Evolutionary conservation across 2,113 vertebrate species (phyloP).

Genomic region (Oncorhynchus nerka): DNA sequence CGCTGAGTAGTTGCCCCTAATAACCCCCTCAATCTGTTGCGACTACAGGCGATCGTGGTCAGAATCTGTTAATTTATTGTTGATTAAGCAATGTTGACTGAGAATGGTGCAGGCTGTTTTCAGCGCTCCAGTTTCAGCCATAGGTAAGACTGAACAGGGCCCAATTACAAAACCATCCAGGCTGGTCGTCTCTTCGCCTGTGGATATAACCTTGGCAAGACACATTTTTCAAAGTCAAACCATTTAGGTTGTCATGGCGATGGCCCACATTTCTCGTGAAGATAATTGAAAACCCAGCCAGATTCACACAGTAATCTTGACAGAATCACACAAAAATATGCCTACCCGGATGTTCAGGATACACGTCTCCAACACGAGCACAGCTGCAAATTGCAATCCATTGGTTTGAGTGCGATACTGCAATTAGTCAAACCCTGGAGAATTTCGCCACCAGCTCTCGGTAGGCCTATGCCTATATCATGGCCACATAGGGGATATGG

Average conservation of each 20-base stretch:
- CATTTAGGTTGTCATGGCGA: slow-evolving; percentile 6
- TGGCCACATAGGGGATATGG: neutral
- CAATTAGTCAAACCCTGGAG: neutral
- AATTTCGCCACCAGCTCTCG: neutral
- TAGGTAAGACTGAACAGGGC: neutral
- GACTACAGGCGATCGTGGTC: neutral
- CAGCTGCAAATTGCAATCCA: no score
- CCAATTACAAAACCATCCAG: neutral
- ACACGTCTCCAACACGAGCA: neutral
- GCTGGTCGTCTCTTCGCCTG: neutral
- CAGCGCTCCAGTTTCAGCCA: neutral
- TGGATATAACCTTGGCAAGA: slow-evolving; percentile 10
- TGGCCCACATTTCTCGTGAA: neutral
- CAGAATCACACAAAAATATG: neutral
- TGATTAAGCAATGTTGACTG: neutral
- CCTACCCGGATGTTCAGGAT: neutral
- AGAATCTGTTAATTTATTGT: neutral
- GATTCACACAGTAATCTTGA: neutral
- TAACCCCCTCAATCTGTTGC: no score
- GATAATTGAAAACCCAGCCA: neutral
- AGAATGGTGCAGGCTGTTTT: neutral
- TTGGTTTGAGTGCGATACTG: neutral
- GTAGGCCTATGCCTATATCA: neutral
- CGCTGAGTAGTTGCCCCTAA: no score
- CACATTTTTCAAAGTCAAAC: slow-evolving; percentile 13